Evolutionary conservation across 1,140 invertebrate genomes (phyloP).

Genomic region (Drosophila lini): DNA sequence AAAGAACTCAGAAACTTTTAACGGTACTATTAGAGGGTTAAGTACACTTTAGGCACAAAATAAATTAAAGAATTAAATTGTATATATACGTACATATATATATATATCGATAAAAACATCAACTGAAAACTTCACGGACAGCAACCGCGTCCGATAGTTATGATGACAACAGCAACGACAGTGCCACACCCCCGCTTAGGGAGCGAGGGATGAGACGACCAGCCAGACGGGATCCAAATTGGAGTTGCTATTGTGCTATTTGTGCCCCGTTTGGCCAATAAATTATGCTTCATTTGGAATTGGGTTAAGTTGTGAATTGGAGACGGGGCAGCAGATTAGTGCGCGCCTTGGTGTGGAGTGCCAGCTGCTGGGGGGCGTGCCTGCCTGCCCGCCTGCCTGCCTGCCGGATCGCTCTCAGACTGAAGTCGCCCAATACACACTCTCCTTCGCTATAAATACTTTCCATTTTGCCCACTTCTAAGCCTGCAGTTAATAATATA

Average conservation of each 20-base stretch:
- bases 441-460: background rate
- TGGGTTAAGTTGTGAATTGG: slow-evolving; percentile 47
- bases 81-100: background rate
- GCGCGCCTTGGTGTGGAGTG: background rate
- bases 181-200: slow-evolving; percentile 50
- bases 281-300: slow-evolving; percentile 73
- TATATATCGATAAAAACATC: background rate
- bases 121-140: background rate
- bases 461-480: background rate
- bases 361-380: slow-evolving; percentile 35
- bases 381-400: slow-evolving; percentile 4
- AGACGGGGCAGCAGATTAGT: slow-evolving; percentile 30
- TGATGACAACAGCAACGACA: slow-evolving; percentile 53
- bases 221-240: background rate
- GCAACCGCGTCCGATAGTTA: background rate
- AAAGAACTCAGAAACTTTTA: too few relatives aligned
- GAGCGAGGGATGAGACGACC: background rate
- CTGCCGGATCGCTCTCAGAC: background rate
- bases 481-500: slow-evolving; percentile 14
- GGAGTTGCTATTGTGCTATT: slow-evolving; percentile 28
- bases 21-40: too few relatives aligned
- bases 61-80: background rate
- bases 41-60: too few relatives aligned
- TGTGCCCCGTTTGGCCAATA: slow-evolving; percentile 41
- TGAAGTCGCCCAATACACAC: slow-evolving; percentile 6